Conservation (phyloP, 2,113 vertebrate species). For the Indri indri region DNA sequence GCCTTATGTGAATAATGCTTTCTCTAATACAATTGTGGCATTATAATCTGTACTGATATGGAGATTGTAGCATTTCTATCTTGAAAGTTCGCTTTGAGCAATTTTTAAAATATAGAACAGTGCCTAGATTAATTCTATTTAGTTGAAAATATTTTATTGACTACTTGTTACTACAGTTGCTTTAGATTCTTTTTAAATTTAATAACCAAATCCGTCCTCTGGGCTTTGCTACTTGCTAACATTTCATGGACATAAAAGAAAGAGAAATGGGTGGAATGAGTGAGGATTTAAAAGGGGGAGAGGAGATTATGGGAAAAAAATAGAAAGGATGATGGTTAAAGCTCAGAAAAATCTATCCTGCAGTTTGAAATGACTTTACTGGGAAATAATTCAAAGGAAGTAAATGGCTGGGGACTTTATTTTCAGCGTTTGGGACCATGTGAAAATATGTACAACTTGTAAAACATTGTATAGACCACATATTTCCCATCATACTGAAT, state of each 20-base stretch:
- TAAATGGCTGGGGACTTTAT: neutral
- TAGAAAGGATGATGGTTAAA: constrained; percentile 24
- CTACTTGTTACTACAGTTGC: neutral
- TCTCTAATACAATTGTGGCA: constrained; percentile 65
- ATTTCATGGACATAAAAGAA: constrained; percentile 17
- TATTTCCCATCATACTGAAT: neutral
- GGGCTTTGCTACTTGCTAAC: constrained; percentile 4
- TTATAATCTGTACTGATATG: constrained; percentile 49
- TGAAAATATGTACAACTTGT: neutral
- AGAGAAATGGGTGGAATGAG: constrained; percentile 19
- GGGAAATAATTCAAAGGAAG: constrained; percentile 35
- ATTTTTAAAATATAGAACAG: neutral
- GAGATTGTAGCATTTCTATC: neutral
- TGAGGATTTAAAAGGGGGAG: constrained; percentile 18
- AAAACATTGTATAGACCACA: neutral
- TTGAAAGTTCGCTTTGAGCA: neutral
- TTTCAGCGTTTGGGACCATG: neutral
- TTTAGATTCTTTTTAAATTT: constrained; percentile 37
- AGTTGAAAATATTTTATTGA: constrained; percentile 45
- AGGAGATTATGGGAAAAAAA: neutral
- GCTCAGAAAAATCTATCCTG: neutral
- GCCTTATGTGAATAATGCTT: constrained; percentile 58
- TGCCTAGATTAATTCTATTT: constrained; percentile 41
- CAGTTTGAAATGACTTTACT: constrained; percentile 30
- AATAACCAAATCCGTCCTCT: neutral